Conservation (phyloP, 2,888 invertebrate species). For the Diarsia mendica region DNA sequence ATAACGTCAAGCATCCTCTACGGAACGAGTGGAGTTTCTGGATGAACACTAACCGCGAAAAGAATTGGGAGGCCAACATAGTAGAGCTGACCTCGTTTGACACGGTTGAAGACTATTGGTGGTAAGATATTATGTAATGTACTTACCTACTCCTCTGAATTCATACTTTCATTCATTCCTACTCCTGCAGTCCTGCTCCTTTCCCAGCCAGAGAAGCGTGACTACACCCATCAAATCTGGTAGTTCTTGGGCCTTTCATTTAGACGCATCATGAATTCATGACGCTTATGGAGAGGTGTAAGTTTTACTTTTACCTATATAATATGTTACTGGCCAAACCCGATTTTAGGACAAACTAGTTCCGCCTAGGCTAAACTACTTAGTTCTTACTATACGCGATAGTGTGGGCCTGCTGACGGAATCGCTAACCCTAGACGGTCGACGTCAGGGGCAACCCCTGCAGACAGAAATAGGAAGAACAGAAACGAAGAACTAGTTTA, state of each 20-base stretch:
- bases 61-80: conserved; percentile 97
- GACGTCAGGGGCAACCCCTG: no score
- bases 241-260: neutral
- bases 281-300: no score
- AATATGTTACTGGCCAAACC: no score
- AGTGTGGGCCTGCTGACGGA: no score
- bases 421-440: no score
- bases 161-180: no score
- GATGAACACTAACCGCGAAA: conserved; percentile 96
- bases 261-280: neutral
- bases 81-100: conserved; percentile 96
- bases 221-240: neutral
- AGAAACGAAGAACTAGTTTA: no score
- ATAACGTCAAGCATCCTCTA: conserved; percentile 94
- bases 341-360: no score
- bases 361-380: no score
- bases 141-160: neutral
- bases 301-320: neutral
- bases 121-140: conserved; percentile 90
- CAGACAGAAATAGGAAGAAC: no score
- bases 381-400: no score
- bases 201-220: neutral
- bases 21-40: conserved; percentile 98
- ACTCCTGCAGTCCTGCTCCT: no score
- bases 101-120: conserved; percentile 99